Evolutionary conservation across 2,888 invertebrate species (phyloP), one percentile per base, ranked within the genome.

Genomic region (Drosophila affinis): DNA sequence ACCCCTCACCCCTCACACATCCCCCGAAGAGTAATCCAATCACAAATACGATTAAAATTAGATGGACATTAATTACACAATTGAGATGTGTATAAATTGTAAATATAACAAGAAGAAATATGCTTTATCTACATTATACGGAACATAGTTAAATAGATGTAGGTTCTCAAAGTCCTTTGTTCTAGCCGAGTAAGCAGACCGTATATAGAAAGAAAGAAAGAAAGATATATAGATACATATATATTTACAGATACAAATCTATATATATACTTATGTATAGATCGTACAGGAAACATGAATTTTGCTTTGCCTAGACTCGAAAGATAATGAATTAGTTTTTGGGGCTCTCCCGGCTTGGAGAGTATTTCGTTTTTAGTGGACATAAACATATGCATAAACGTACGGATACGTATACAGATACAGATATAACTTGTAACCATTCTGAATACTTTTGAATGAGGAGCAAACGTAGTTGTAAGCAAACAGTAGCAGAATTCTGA

Each of bases 81-180:
- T 55, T 64, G 47, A 64, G 58, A 59, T 73, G 72, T 72, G 72
- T 72, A 72, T 73, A 58, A 72, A 72, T 51, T 72, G 71, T 72
- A 71, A 72, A 71, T 71, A 71, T 29, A 72, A 54, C 48, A 68
- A 46, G 58, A 68, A 46, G 58, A 60, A 69, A 58, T 72, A 72
- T 72, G 71, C 71, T 72, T 72, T 72, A 72, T 73, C 64, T 72
- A 72, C 63, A 72, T 63, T 63, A 72, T 73, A 72, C 73, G 64
- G 55, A 72, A 72, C 53, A 49, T 72, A 72, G 71, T 46, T 51
- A 57, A 58, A 55, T 54, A 72, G 57, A 45, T 39, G 45, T 61
- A 70, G 62, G 62, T 70, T 62, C 51, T 55, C 62, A 62, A 71
- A 63, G 71, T 72, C 73, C 64, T 55, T 51, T 64, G 68, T 54